Evolutionary conservation across 2,888 invertebrate species (phyloP).

Genomic region (Aporophyla lueneburgensis): DNA sequence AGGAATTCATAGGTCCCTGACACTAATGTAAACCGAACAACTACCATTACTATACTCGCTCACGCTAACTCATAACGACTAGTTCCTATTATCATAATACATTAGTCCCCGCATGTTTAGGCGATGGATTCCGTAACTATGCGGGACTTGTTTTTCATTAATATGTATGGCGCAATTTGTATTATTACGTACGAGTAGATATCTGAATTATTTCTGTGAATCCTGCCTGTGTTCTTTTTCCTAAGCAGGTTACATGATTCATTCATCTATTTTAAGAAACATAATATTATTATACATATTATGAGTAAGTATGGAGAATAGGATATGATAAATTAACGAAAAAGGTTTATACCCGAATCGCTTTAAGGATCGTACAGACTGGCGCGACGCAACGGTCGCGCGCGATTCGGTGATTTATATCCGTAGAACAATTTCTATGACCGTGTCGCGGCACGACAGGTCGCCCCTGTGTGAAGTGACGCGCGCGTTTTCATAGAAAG

Average conservation of each 20-base stretch:
- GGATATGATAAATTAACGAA: background rate
- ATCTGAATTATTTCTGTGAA: slow-evolving; percentile 6
- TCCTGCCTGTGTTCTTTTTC: background rate
- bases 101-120: slow-evolving; percentile 53
- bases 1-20: background rate
- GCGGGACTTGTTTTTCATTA: slow-evolving; percentile 48
- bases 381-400: too few species aligned
- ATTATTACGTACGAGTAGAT: slow-evolving; percentile 14
- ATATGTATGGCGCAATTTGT: slow-evolving; percentile 33
- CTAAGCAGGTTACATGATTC: slow-evolving; percentile 1
- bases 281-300: too few species aligned
- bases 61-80: slow-evolving; percentile 19
- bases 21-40: background rate
- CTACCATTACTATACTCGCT: background rate
- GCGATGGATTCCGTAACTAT: slow-evolving; percentile 47
- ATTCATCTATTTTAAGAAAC: background rate
- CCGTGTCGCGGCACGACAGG: too few species aligned
- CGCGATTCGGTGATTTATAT: too few species aligned
- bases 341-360: background rate
- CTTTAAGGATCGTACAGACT: too few species aligned
- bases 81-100: slow-evolving; percentile 45
- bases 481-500: too few species aligned
- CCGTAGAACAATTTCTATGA: too few species aligned
- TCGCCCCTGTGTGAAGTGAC: too few species aligned
- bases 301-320: too few species aligned